Base-by-base conservation (phyloP, 2,113 vertebrate species). In the Phalacrocorax carbo region DNA sequence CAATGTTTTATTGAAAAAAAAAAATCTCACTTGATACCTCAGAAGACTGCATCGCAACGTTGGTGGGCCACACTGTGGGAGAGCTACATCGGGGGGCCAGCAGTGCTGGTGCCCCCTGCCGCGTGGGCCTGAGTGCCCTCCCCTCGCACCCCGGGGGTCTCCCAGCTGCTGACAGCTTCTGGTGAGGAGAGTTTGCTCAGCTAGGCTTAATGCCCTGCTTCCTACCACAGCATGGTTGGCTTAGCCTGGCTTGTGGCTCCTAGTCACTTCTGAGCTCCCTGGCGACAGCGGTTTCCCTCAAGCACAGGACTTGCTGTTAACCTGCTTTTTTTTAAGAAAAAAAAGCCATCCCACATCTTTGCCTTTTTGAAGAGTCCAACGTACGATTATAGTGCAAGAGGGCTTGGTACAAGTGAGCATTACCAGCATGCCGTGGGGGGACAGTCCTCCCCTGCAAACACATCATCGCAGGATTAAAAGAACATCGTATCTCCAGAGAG, bases 1-100 rank as follows among this genome's bases (percentile, higher is more conserved):
- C 97, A 97, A 97, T 95, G 94, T 97, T 97, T 97, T 97, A 97
- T 97, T 97, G 95, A 36, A 94, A 97, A 97, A 95, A 15, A 82
- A 94, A 16, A 73, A 83, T 92, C 96, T 97, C 96, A 97, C 96
- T 97, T 97, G 95, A 91, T 90, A 96, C 89, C 96, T 94, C 96
- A 96, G 94, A 93, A 96, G 94, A 93, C 96, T 92, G 96, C 96
- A 94, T 95, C 86, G 95, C 95, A 87, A 83, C 94, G 49, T 83
- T 84, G 92, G 90, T 6, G 79, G 92, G 87, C 83, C 58, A 46
- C 71, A 17, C 52, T 13, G 1, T 14, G 51, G 79, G 64, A 44
- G 16, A 58, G 51, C 57, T 23, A 11, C 21, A 5, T 3, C 2
- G n/a, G 30, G 46, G 52, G 66, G n/a, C 52, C 58, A 36, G 78